Base-by-base conservation (phyloP, 2,797 vertebrate genomes). In the Dicrostonyx torquatus region DNA sequence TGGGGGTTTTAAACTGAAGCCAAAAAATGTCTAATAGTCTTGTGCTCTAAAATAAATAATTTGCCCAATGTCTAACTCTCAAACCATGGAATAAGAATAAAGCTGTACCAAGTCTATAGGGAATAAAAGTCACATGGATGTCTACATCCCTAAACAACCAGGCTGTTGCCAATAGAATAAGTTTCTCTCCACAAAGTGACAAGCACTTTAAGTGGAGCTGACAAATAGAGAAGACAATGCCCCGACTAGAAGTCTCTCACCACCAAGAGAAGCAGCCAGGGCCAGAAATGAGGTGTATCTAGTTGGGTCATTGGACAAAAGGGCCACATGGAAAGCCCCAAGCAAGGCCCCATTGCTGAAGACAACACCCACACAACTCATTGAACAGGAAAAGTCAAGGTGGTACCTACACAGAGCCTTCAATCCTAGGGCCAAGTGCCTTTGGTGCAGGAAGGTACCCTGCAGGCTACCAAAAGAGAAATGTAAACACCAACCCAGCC, bases 1-100 rank as follows among this genome's bases (percentile, higher is more conserved):
- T 45, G 77, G 50, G n/a, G 8, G 53, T 58, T 96, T 92, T 80
- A 90, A 95, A 83, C 40, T 3, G 13, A 5, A 94, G 85, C 50
- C 72, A 94, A 78, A 62, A 72, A 73, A 73, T 34, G 60, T 29
- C 93, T 75, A 62, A 77, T 80, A 89, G 70, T 75, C 66, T 29
- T 68, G 37, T 94, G 48, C 34, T 77, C 58, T 40, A 17, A 70
- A 84, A 93, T 77, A 85, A 80, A 73, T 5, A 34, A 43, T 45
- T 76, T 73, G 24, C 2, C 62, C 77, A 73, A 34, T 24, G 58
- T 85, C 91, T 53, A 94, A 48, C 31, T 85, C 20, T 87, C 18
- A 91, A 80, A 53, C 75, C 1, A 34, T 29, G 62, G 13, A 43
- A 66, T 6, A 79, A 75, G n/a, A 91, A 89, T 76, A 84, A 90